phyloP scores from a whole-genome alignment of 2,113 vertebrate genomes.

The Illadopsis cleaveri region DNA sequence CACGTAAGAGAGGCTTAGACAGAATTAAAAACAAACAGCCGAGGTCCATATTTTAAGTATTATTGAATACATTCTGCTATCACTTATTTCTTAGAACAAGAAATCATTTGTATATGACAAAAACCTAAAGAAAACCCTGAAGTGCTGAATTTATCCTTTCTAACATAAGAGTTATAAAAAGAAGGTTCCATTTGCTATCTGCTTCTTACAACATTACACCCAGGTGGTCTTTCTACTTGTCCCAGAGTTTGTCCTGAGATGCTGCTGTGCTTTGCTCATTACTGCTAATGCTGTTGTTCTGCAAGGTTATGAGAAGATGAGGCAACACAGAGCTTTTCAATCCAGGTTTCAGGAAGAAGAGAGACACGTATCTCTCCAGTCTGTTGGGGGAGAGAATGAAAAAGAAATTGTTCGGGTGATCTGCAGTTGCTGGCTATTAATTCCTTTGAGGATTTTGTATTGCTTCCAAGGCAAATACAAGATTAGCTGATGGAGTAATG shows the following conservation, averaged over 20 bases:
- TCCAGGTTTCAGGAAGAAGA: background rate
- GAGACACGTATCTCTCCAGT: background rate
- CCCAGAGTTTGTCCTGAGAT: background rate
- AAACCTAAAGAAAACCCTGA: background rate
- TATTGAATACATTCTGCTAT: background rate
- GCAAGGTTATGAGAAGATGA: background rate
- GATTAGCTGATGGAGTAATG: conserved; percentile 1
- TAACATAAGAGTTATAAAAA: background rate
- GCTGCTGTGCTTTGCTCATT: background rate
- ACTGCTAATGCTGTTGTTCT: background rate
- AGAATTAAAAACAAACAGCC: background rate
- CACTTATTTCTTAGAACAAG: background rate
- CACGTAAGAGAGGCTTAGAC: background rate
- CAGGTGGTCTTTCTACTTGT: background rate
- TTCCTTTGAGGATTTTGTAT: conserved; percentile 36
- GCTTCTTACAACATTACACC: background rate
- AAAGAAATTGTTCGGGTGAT: conserved; percentile 34
- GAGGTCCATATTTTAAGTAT: background rate
- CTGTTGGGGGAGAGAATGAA: background rate
- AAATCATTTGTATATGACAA: background rate
- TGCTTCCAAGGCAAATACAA: conserved; percentile 44
- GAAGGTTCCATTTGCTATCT: background rate
- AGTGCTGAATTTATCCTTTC: background rate
- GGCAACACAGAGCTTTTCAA: background rate
- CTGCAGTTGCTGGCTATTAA: conserved; percentile 24